Percentiles rank a stretch among this genome's conserved stretches.
phyloP scores from a whole-genome alignment of 2,797 vertebrate species.

The Valencia hispanica region DNA sequence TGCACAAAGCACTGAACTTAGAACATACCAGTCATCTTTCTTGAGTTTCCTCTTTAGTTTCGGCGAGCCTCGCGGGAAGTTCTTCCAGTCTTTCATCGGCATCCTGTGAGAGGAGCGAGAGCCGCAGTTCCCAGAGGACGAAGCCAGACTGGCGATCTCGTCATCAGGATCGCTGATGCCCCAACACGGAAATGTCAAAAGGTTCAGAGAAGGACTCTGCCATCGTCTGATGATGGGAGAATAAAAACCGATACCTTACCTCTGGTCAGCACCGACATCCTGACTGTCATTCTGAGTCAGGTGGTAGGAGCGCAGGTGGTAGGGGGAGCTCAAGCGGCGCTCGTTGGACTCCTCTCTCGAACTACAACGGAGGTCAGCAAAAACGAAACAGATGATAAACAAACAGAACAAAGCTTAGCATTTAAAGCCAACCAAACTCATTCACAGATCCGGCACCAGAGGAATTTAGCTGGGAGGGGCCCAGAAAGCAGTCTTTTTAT shows the following conservation, averaged over 20 bases:
- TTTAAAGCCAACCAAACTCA: too few species aligned
- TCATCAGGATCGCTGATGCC: slow-evolving; percentile 92
- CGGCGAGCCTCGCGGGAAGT: slow-evolving; percentile 90
- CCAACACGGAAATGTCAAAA: slow-evolving; percentile 13
- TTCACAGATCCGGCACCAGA: too few species aligned
- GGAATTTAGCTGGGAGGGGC: too few species aligned
- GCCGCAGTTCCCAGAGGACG: slow-evolving; percentile 87
- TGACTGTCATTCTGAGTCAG: slow-evolving; percentile 91
- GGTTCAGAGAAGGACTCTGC: not conserved
- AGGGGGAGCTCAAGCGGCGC: slow-evolving; percentile 89
- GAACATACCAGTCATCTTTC: slow-evolving; percentile 88
- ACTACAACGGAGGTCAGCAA: slow-evolving; percentile 64
- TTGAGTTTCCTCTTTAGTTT: slow-evolving; percentile 91
- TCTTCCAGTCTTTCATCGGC: slow-evolving; percentile 95
- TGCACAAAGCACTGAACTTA: not conserved
- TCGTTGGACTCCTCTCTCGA: slow-evolving; percentile 92
- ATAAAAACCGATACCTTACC: slow-evolving; percentile 69
- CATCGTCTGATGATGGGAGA: not conserved
- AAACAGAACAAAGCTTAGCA: too few species aligned
- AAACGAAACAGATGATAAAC: too few species aligned
- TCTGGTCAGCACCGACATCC: slow-evolving; percentile 91
- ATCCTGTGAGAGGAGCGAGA: slow-evolving; percentile 88
- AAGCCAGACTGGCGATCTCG: slow-evolving; percentile 91
- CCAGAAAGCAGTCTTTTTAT: too few species aligned
- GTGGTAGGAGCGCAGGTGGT: slow-evolving; percentile 90